Conservation (phyloP, 2,113 vertebrate species). For the Mustela lutreola region DNA sequence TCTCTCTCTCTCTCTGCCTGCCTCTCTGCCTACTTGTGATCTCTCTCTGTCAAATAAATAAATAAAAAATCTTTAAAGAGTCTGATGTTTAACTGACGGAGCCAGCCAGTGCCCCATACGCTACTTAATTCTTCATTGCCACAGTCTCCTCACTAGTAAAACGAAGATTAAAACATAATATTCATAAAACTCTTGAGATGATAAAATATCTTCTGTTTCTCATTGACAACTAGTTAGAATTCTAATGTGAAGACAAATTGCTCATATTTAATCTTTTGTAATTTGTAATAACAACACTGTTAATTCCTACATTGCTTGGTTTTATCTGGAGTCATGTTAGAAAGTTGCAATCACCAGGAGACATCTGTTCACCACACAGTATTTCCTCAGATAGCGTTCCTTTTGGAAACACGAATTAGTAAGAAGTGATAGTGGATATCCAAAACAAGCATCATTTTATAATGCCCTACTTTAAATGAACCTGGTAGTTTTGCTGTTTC, state of each 20-base stretch:
- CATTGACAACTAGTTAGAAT: constrained; percentile 20
- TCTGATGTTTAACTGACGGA: neutral
- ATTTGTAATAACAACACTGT: constrained; percentile 20
- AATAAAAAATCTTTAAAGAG: neutral
- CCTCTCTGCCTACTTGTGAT: too few relatives aligned
- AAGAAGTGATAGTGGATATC: neutral
- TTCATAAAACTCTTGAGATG: neutral
- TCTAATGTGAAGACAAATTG: neutral
- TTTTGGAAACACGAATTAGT: neutral
- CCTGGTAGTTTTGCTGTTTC: neutral
- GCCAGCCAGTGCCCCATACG: neutral
- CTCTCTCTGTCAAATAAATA: too few relatives aligned
- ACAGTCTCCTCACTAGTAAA: neutral
- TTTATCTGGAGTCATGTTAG: neutral
- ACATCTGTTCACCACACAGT: neutral
- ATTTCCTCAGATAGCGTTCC: neutral
- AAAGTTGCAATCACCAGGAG: neutral
- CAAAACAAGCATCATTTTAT: neutral
- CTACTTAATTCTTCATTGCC: constrained; percentile 12
- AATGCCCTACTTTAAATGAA: neutral
- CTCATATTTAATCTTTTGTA: neutral
- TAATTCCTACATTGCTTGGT: neutral
- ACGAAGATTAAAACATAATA: neutral
- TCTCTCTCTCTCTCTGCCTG: too few relatives aligned
- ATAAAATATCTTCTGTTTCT: constrained; percentile 44